These are phyloP conservation scores for Meteorus sp. DNA, from an alignment of 1,140 invertebrate species.

Conservation along the genomic window DNA sequence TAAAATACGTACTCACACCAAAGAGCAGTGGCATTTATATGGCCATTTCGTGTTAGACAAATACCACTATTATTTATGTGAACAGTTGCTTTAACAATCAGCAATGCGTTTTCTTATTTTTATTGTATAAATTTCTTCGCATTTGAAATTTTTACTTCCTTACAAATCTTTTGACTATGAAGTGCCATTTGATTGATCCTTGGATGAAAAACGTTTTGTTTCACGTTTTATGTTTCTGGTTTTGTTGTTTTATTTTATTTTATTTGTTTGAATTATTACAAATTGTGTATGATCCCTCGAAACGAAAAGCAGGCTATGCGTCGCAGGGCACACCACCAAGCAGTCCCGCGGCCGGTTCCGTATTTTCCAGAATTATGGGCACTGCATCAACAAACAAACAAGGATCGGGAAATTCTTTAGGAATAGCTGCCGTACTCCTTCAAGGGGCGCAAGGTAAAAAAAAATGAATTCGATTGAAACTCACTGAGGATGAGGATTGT, in stretches of 20 bases:
- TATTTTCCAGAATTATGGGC: conserved; percentile 50
- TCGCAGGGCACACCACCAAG: conserved; percentile 52
- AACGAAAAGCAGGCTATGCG: conserved; percentile 36
- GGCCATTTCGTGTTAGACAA: no score
- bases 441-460: conserved; percentile 57
- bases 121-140: no score
- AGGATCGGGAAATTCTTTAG: conserved; percentile 47
- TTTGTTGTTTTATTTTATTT: conserved; percentile 30
- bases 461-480: conserved; percentile 2
- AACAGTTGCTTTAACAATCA: no score
- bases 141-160: no score
- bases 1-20: neutral
- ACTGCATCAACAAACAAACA: conserved; percentile 45
- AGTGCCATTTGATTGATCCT: no score
- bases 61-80: no score
- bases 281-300: neutral
- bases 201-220: no score
- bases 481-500: no score
- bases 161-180: no score
- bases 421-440: conserved; percentile 55
- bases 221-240: conserved; percentile 19
- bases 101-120: no score
- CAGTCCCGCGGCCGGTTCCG: conserved; percentile 48
- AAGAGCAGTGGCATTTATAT: no score
- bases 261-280: conserved; percentile 31